These are phyloP conservation scores for Empidonax alnorum DNA, from an alignment of 2,113 vertebrate species.

Conservation along the genomic window DNA sequence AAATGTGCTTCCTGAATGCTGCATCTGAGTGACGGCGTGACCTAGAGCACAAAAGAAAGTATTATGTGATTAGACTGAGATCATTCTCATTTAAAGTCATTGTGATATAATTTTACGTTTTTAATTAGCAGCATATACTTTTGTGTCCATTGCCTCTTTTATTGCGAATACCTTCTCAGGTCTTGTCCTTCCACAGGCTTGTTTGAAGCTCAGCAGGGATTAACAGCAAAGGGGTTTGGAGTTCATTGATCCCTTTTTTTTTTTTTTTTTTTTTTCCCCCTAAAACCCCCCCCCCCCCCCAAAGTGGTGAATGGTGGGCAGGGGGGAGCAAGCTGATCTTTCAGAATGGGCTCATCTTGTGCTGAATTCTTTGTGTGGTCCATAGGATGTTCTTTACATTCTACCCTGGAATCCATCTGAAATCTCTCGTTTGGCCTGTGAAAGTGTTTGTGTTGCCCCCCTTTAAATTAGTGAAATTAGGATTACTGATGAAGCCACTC, in stretches of 20 bases:
- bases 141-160: slow-evolving; percentile 48
- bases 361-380: neutral
- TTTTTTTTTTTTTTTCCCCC: neutral
- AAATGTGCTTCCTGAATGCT: slow-evolving; percentile 94
- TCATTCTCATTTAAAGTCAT: slow-evolving; percentile 86
- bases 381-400: neutral
- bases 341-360: neutral
- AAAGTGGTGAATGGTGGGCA: neutral
- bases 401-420: neutral
- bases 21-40: slow-evolving; percentile 86
- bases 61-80: slow-evolving; percentile 88
- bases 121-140: slow-evolving; percentile 70
- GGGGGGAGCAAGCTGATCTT: neutral
- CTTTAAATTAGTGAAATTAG: neutral
- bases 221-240: slow-evolving; percentile 37
- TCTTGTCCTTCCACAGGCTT: slow-evolving; percentile 46
- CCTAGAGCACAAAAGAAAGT: slow-evolving; percentile 88
- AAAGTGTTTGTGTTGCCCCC: neutral
- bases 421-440: neutral
- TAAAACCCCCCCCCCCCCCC: neutral
- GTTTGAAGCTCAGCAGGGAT: slow-evolving; percentile 34
- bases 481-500: neutral
- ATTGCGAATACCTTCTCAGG: slow-evolving; percentile 60
- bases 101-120: slow-evolving; percentile 82
- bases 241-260: neutral